These are phyloP conservation scores for Myathropa florea DNA, from an alignment of 2,888 invertebrate genomes.

Conservation along the genomic window DNA sequence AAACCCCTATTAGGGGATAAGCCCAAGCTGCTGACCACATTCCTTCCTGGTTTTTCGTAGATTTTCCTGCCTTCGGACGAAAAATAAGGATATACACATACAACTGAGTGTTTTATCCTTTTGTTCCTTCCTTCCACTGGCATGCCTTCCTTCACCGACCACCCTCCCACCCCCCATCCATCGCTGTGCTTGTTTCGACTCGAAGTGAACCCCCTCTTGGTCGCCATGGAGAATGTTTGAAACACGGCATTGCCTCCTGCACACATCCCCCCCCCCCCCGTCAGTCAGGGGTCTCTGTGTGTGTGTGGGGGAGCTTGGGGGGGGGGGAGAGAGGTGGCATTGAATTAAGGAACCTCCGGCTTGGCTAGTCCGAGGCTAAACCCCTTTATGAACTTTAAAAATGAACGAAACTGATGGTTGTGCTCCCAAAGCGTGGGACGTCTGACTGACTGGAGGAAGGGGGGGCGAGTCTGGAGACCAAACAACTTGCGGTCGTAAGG, in stretches of 20 bases:
- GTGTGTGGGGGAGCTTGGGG: no score
- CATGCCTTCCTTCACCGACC: background rate
- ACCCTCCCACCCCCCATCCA: no score
- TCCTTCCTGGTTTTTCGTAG: background rate
- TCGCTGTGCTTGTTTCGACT: background rate
- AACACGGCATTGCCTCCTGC: background rate
- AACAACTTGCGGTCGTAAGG: no score
- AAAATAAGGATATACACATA: background rate
- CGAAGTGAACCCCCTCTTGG: background rate
- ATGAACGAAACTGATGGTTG: background rate
- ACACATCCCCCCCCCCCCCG: background rate
- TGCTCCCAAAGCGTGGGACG: no score
- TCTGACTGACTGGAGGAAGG: no score
- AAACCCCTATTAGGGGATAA: slow-evolving; percentile 31
- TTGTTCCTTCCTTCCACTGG: background rate
- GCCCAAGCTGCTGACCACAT: slow-evolving; percentile 27
- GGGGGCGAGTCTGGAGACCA: no score
- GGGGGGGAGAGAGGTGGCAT: background rate
- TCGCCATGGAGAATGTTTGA: background rate
- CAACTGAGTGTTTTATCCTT: background rate
- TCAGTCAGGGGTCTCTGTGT: background rate
- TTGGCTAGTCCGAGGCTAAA: background rate
- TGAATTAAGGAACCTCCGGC: background rate
- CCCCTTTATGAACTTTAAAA: background rate
- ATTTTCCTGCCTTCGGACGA: background rate